These are phyloP conservation scores for Diadumene lineata DNA, from an alignment of 92 coral and sea anemone genomes.

Conservation along the genomic window DNA sequence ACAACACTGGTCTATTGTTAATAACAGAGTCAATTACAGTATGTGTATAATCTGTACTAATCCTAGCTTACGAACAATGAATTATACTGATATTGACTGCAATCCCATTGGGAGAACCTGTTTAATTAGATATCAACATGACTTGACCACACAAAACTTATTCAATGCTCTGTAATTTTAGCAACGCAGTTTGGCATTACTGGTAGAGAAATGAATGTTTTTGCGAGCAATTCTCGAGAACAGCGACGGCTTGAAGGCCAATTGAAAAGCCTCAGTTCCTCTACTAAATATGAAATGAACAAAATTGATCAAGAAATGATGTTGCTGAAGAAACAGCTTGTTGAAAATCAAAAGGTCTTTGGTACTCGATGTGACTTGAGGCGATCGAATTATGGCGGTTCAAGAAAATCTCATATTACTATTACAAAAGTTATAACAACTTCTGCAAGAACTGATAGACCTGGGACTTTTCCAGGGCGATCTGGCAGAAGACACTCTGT, in stretches of 20 bases:
- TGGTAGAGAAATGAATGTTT: neutral
- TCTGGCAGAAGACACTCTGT: conserved; percentile 3
- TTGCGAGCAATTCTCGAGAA: conserved; percentile 27
- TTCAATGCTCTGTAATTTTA: neutral
- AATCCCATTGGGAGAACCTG: neutral
- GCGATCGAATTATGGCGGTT: conserved; percentile 2
- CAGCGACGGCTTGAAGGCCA: conserved; percentile 35
- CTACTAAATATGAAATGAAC: conserved; percentile 21
- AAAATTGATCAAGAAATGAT: conserved; percentile 47
- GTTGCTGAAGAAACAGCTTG: conserved; percentile 34
- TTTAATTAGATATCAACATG: neutral
- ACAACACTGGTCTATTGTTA: neutral
- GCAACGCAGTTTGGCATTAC: neutral
- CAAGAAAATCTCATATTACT: neutral
- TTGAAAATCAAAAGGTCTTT: conserved; percentile 35
- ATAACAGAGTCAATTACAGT: neutral
- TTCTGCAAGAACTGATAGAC: neutral
- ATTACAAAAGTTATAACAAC: neutral
- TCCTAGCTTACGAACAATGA: neutral
- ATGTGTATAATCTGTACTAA: neutral
- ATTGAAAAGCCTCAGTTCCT: conserved; percentile 13
- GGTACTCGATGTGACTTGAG: conserved; percentile 43
- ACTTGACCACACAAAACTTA: neutral
- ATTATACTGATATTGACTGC: neutral
- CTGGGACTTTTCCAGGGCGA: neutral